Base-by-base conservation (phyloP, 2,113 vertebrate genomes). In the Nothobranchius furzeri region DNA sequence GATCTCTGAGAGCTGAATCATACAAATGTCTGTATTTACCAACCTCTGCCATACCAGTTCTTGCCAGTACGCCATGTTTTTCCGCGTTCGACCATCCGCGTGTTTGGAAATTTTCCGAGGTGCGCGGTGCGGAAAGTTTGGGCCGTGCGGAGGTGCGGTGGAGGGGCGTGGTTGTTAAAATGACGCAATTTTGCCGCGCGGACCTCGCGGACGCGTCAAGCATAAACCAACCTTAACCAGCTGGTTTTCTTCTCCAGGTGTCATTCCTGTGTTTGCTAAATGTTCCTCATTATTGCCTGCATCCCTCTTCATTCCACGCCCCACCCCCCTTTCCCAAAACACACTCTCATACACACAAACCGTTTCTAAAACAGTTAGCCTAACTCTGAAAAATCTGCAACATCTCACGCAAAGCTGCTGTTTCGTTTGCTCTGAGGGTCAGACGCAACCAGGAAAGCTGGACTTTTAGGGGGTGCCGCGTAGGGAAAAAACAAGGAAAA, bases 221-320 rank as follows among this genome's bases (percentile, higher is more conserved):
- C 20, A 20, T 20, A 20, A 20, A 20, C 20, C 20, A 20, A 20
- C 20, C 20, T 20, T 20, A 68, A 48, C 13, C 50, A 35, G 70
- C 55, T 70, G 40, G 64, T 88, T 81, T 73, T 51, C 42, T 69
- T 82, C 76, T 83, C 65, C 51, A 65, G 56, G 64, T 86, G 81
- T 82, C 76, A 78, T 72, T 72, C 75, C 66, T 84, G 78, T 89
- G 77, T 88, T 88, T 86, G 75, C 74, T 81, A 76, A 77, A 59
- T 86, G 86, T 86, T 71, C 50, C 64, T 78, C 62, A 55, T 74
- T 76, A 69, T 79, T 83, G 75, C 81, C 54, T 83, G 59, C 56
- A 14, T 37, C 67, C 37, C 47, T 45, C 50, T 72, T 36, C 30
- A 7, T 10, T 11, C n/a, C 30, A 2, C 30, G 30, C 30, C 20